Percentiles rank a stretch among this genome's conserved stretches.
Conservation (phyloP, 1,140 invertebrate genomes). For the Drosophila athabasca region DNA sequence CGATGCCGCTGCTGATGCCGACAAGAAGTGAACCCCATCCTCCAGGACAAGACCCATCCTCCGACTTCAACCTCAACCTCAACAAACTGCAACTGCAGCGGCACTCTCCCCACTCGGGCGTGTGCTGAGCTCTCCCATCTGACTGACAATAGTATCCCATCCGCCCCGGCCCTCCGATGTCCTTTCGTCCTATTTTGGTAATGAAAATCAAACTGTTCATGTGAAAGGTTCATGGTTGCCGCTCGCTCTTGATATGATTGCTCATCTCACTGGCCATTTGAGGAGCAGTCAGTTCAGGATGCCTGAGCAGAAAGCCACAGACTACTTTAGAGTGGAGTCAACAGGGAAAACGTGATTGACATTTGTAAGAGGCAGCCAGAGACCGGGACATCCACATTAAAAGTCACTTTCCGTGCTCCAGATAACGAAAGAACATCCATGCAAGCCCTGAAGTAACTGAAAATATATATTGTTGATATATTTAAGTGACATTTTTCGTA, state of each 20-base stretch:
- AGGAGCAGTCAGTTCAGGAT: background rate
- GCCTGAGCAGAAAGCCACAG: background rate
- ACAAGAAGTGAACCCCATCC: conserved; percentile 18
- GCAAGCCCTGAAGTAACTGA: too few species aligned
- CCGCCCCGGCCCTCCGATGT: conserved; percentile 17
- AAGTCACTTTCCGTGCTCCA: too few species aligned
- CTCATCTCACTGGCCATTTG: conserved; percentile 12
- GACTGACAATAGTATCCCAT: too few species aligned
- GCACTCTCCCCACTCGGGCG: conserved; percentile 5
- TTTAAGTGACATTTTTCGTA: too few species aligned
- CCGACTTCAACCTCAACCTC: conserved; percentile 6
- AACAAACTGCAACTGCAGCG: background rate
- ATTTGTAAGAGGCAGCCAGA: too few species aligned
- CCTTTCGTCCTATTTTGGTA: conserved; percentile 31
- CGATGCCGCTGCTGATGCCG: conserved; percentile 21
- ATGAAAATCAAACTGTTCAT: conserved; percentile 57
- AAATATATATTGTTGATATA: too few species aligned
- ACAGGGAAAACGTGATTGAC: too few species aligned
- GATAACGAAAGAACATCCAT: too few species aligned
- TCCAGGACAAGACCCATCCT: background rate
- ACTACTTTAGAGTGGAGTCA: too few species aligned
- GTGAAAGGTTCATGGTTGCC: conserved; percentile 10
- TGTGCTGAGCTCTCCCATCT: background rate
- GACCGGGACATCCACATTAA: too few species aligned
- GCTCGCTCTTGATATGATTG: background rate